These are phyloP conservation scores for Epicauta chinensis DNA, from an alignment of 1,140 invertebrate species.

Conservation along the genomic window DNA sequence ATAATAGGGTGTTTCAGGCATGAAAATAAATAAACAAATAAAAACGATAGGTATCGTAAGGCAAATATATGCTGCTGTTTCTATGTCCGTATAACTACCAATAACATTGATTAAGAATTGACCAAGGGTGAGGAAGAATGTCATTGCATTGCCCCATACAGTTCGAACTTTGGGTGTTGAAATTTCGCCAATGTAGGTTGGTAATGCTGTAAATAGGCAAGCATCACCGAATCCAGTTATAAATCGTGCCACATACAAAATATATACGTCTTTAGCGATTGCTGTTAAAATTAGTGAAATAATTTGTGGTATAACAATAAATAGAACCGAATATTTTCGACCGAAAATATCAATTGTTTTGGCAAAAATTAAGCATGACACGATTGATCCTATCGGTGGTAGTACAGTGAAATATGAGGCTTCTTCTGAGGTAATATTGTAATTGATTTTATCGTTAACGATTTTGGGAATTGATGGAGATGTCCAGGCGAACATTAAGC, in stretches of 20 bases:
- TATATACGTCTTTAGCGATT: constrained; percentile 19
- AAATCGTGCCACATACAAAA: constrained; percentile 26
- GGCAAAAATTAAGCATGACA: constrained; percentile 14
- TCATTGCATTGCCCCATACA: constrained; percentile 43
- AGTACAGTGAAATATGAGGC: constrained; percentile 22
- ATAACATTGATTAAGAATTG: constrained; percentile 46
- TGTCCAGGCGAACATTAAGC: constrained; percentile 20
- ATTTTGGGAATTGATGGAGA: constrained; percentile 25
- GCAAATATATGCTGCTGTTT: constrained; percentile 4
- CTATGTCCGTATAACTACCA: constrained; percentile 42
- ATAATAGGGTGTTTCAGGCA: constrained; percentile 32
- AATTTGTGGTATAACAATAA: constrained; percentile 21
- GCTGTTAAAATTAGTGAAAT: constrained; percentile 19
- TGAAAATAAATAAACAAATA: constrained; percentile 13
- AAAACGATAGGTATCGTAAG: constrained; percentile 5
- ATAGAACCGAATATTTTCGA: constrained; percentile 23
- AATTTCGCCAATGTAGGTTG: constrained; percentile 26
- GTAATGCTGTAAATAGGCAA: constrained; percentile 26
- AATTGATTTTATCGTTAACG: constrained; percentile 21
- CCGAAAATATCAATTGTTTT: constrained; percentile 22
- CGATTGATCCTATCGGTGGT: constrained; percentile 17
- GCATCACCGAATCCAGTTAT: constrained; percentile 31
- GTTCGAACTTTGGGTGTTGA: constrained; percentile 26
- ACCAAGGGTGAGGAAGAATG: constrained; percentile 45
- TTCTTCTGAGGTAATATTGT: constrained; percentile 22